These are phyloP conservation scores for Bombus polaris DNA, from an alignment of 1,140 invertebrate species.

Conservation along the genomic window DNA sequence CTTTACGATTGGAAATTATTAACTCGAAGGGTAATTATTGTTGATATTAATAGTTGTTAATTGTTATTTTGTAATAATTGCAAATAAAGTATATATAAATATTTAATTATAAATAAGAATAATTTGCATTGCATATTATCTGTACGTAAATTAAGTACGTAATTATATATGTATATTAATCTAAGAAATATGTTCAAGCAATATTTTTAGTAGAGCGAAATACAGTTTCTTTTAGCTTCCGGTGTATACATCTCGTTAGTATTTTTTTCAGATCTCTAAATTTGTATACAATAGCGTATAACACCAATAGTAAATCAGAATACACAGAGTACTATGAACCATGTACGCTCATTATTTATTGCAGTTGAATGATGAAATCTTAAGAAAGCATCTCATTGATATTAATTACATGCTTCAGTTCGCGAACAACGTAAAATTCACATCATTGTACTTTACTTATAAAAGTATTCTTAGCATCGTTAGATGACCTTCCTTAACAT, in stretches of 20 bases:
- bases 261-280: slow-evolving; percentile 4
- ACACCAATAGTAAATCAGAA: neutral
- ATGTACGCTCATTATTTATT: slow-evolving; percentile 11
- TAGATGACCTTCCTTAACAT: neutral
- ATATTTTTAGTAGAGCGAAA: neutral
- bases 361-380: slow-evolving; percentile 13
- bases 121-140: neutral
- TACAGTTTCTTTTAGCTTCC: slow-evolving; percentile 18
- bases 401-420: neutral
- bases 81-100: neutral
- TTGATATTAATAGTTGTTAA: neutral
- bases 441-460: neutral
- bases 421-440: neutral
- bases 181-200: neutral
- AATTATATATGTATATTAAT: neutral
- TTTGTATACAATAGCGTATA: neutral
- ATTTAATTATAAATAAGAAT: neutral
- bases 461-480: neutral
- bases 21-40: neutral
- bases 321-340: neutral
- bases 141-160: neutral
- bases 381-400: slow-evolving; percentile 2
- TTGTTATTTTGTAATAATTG: neutral
- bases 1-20: neutral
- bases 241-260: neutral